Evolutionary conservation across 2,797 vertebrate genomes (phyloP).

Genomic region (Semotilus atromaculatus): DNA sequence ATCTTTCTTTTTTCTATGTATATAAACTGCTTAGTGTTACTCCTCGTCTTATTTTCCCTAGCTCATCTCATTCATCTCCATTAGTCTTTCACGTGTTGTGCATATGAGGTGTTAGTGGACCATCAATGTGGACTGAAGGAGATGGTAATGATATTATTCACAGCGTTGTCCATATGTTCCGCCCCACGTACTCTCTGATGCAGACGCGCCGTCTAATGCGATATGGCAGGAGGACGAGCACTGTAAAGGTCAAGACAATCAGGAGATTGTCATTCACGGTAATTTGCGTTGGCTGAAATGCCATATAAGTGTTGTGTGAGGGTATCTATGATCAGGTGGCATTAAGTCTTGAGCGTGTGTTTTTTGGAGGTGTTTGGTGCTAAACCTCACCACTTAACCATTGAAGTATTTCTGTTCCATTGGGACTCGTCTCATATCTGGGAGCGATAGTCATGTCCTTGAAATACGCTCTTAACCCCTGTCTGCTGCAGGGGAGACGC

Average conservation of each 20-base stretch:
- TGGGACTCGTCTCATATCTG: neutral
- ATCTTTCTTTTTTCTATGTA: neutral
- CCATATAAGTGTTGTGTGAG: constrained; percentile 28
- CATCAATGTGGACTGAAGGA: constrained; percentile 8
- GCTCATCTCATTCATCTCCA: constrained; percentile 30
- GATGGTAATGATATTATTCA: constrained; percentile 32
- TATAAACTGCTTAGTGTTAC: neutral
- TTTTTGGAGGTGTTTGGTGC: constrained; percentile 2
- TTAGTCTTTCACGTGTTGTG: constrained; percentile 19
- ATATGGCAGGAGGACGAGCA: constrained; percentile 38
- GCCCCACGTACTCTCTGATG: constrained; percentile 33
- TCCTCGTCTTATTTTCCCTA: neutral
- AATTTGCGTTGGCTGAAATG: constrained; percentile 48
- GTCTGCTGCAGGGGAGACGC: constrained; percentile 17
- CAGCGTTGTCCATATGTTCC: constrained; percentile 43
- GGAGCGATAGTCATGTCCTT: constrained; percentile 22
- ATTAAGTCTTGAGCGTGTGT: neutral
- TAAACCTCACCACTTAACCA: constrained; percentile 22
- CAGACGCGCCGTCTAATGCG: constrained; percentile 33
- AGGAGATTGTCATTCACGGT: constrained; percentile 16
- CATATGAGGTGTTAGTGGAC: constrained; percentile 9
- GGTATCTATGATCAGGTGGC: constrained; percentile 36
- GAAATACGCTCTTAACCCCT: constrained; percentile 33
- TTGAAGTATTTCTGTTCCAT: constrained; percentile 1
- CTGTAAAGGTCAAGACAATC: constrained; percentile 47